These are phyloP conservation scores for Drosophila trapezifrons DNA, from an alignment of 1,140 invertebrate genomes.

Conservation along the genomic window DNA sequence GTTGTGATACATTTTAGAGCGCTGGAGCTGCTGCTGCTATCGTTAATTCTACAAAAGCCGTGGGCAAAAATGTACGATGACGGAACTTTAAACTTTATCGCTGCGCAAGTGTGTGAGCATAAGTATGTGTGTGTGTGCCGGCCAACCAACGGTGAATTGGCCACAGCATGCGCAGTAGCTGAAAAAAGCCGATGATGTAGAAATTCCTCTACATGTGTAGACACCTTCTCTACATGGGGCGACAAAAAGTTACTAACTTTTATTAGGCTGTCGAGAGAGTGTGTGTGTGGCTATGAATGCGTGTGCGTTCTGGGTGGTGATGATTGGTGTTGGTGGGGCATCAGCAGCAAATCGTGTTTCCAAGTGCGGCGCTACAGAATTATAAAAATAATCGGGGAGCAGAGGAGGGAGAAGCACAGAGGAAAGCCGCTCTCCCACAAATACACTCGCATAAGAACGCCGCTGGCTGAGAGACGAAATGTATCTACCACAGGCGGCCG, in stretches of 20 bases:
- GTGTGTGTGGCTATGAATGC: neutral
- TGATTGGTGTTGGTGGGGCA: slow-evolving; percentile 17
- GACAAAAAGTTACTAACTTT: slow-evolving; percentile 49
- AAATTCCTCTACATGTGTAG: slow-evolving; percentile 52
- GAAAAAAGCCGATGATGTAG: slow-evolving; percentile 33
- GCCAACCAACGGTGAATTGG: slow-evolving; percentile 56
- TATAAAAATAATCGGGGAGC: slow-evolving; percentile 55
- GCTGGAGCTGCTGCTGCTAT: neutral
- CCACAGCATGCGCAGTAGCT: slow-evolving; percentile 72
- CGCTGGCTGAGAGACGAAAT: slow-evolving; percentile 32
- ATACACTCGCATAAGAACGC: slow-evolving; percentile 20
- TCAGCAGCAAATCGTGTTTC: slow-evolving; percentile 40
- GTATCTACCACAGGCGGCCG: slow-evolving; percentile 59
- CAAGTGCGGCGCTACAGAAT: slow-evolving; percentile 55
- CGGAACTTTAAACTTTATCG: slow-evolving; percentile 62
- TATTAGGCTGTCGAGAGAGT: slow-evolving; percentile 4
- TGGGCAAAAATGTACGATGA: slow-evolving; percentile 64
- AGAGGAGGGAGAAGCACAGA: neutral
- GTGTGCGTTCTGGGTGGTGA: slow-evolving; percentile 30
- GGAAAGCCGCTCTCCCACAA: slow-evolving; percentile 16
- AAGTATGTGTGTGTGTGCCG: slow-evolving; percentile 45
- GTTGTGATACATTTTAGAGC: neutral
- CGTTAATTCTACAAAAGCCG: slow-evolving; percentile 40
- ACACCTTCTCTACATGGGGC: slow-evolving; percentile 20
- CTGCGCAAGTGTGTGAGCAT: slow-evolving; percentile 9